These are phyloP conservation scores for Agrotis ipsilon DNA, from an alignment of 2,888 invertebrate genomes.

Conservation along the genomic window DNA sequence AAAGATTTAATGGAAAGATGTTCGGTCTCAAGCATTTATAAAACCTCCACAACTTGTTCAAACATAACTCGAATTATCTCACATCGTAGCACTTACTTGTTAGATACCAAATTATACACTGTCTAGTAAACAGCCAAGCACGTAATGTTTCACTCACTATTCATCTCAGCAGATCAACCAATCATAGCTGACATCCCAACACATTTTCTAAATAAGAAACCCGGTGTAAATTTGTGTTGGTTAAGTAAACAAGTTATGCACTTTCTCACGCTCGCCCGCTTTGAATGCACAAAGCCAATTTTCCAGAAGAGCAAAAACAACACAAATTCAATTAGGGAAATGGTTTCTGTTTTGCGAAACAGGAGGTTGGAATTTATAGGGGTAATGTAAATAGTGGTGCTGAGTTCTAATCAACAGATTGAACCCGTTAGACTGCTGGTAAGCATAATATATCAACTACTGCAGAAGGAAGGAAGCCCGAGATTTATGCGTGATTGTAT, in stretches of 20 bases:
- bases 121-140: conserved; percentile 50
- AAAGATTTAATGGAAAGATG: too few relatives aligned
- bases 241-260: conserved; percentile 78
- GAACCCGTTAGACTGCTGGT: conserved; percentile 64
- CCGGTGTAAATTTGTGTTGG: conserved; percentile 72
- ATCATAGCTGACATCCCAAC: conserved; percentile 71
- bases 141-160: conserved; percentile 57
- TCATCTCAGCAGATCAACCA: conserved; percentile 56
- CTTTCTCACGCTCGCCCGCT: conserved; percentile 84
- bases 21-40: not conserved
- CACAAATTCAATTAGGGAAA: conserved; percentile 89
- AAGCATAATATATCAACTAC: conserved; percentile 67
- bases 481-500: conserved; percentile 64
- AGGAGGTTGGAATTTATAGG: conserved; percentile 81
- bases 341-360: conserved; percentile 81
- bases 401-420: conserved; percentile 83
- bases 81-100: conserved; percentile 35
- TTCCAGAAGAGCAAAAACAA: conserved; percentile 86
- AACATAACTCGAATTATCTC: conserved; percentile 28
- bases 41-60: conserved; percentile 10
- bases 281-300: conserved; percentile 86
- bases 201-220: conserved; percentile 75
- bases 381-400: conserved; percentile 79
- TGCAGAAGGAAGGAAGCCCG: conserved; percentile 49
- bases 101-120: conserved; percentile 52